Conservation (phyloP, 1,140 invertebrate genomes). For the Drosophila eugracilis region DNA sequence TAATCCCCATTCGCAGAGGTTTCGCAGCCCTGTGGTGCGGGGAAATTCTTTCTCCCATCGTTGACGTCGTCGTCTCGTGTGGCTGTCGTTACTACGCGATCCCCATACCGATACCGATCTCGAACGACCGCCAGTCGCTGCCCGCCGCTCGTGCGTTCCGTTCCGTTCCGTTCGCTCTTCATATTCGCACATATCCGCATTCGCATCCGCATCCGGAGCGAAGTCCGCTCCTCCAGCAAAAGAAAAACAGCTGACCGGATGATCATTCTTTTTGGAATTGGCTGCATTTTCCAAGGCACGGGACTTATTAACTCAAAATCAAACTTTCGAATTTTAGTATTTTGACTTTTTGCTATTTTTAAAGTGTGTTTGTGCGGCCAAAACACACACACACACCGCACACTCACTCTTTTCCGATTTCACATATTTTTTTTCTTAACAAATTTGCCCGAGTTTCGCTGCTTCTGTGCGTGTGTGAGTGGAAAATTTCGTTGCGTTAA, state of each 20-base stretch:
- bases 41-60: background rate
- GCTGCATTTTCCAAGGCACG: slow-evolving; percentile 66
- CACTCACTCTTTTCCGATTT: slow-evolving; percentile 33
- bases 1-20: slow-evolving; percentile 20
- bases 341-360: slow-evolving; percentile 76
- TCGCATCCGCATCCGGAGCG: slow-evolving; percentile 29
- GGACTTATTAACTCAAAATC: slow-evolving; percentile 25
- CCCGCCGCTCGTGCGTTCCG: slow-evolving; percentile 63
- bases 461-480: slow-evolving; percentile 47
- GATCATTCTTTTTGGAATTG: slow-evolving; percentile 53
- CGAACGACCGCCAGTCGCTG: slow-evolving; percentile 52
- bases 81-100: slow-evolving; percentile 55
- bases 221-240: slow-evolving; percentile 7
- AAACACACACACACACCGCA: slow-evolving; percentile 15
- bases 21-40: slow-evolving; percentile 39
- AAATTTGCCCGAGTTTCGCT: slow-evolving; percentile 64
- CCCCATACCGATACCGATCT: slow-evolving; percentile 16
- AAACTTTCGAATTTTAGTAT: slow-evolving; percentile 12
- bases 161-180: slow-evolving; percentile 57
- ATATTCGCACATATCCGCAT: slow-evolving; percentile 20
- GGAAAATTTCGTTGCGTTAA: slow-evolving; percentile 70
- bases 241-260: slow-evolving; percentile 26
- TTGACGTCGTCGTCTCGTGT: slow-evolving; percentile 7
- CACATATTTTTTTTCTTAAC: slow-evolving; percentile 56
- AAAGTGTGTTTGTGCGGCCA: slow-evolving; percentile 53